Conservation (phyloP, 2,113 vertebrate genomes). For the Plecturocebus donacophilus region DNA sequence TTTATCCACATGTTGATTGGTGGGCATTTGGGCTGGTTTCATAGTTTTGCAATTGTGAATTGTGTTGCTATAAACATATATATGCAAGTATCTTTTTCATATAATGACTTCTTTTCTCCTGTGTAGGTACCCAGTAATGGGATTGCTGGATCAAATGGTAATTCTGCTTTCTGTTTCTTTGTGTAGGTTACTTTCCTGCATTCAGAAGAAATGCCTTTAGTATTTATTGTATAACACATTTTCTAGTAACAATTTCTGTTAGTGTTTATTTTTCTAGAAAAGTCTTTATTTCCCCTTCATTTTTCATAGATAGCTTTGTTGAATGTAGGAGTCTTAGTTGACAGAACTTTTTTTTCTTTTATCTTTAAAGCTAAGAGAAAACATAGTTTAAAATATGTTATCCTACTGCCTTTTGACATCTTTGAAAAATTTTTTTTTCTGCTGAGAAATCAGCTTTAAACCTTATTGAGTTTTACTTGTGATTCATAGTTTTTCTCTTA, state of each 20-base stretch:
- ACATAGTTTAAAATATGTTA: background rate
- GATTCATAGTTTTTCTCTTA: background rate
- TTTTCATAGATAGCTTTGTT: background rate
- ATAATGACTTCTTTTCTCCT: too few relatives aligned
- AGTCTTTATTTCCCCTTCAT: background rate
- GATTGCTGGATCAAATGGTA: too few relatives aligned
- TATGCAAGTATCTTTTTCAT: too few relatives aligned
- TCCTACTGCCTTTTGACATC: background rate
- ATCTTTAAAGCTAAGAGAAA: too few relatives aligned
- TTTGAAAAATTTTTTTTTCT: background rate
- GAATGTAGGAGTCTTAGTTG: background rate
- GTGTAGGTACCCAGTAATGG: too few relatives aligned
- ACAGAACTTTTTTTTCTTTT: too few relatives aligned
- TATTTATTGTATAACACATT: background rate
- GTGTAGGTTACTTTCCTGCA: background rate
- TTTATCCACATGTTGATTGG: background rate
- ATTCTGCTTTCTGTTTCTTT: background rate
- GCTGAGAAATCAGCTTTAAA: background rate
- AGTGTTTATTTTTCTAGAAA: background rate
- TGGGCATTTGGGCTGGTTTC: background rate
- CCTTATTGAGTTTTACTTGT: background rate
- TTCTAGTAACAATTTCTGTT: background rate
- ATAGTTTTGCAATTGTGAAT: too few relatives aligned
- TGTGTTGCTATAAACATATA: too few relatives aligned
- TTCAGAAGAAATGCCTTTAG: background rate